Base-by-base conservation (phyloP, 2,888 invertebrate species). In the Aquatica leii region DNA sequence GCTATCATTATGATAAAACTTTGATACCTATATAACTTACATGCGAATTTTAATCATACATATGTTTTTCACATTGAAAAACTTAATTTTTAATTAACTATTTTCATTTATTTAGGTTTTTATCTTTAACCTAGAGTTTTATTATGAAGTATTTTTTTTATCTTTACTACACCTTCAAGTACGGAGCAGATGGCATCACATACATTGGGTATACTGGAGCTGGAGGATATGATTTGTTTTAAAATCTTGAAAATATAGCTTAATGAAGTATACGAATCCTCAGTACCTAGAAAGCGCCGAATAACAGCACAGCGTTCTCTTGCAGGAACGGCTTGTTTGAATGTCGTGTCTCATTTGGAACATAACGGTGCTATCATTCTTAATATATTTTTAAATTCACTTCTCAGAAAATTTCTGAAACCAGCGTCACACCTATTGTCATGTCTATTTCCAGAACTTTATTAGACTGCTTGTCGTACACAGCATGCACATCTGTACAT, bases 141-240 rank as follows among this genome's bases (percentile, higher is more conserved):
- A 24, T 24, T 24, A 24, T 37, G 37, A 37, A 37, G 37, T 37
- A 37, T 6, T 37, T 37, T 37, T 37, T 11, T 37, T 37, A 37
- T 11, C 37, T 37, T 37, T 37, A 37, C 37, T 37, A 5, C 37
- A 37, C 37, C 37, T 37, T n/a, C 37, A 37, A 37, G 5, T 37
- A 37, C 37, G 37, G 37, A 37, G 37, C 37, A 37, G 37, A 37
- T 9, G 37, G 37, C 37, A 37, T 37, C 37, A 37, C 37, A 37
- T 11, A 37, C 37, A 37, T 37, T 11, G 37, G 37, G 37, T 24
- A 24, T 24, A 24, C 2, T 24, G 37, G 5, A 37, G 37, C 2
- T 24, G 37, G 5, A 37, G 37, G 37, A 37, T n/a, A 37, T 37
- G 37, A 37, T 37, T 37, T n/a, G 37, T 37, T n/a, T 37, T n/a